A percentile compares a stretch with the other conserved stretches of the same genome.
phyloP scores from a whole-genome alignment of 2,113 vertebrate genomes.

The Ranitomeya imitator region DNA sequence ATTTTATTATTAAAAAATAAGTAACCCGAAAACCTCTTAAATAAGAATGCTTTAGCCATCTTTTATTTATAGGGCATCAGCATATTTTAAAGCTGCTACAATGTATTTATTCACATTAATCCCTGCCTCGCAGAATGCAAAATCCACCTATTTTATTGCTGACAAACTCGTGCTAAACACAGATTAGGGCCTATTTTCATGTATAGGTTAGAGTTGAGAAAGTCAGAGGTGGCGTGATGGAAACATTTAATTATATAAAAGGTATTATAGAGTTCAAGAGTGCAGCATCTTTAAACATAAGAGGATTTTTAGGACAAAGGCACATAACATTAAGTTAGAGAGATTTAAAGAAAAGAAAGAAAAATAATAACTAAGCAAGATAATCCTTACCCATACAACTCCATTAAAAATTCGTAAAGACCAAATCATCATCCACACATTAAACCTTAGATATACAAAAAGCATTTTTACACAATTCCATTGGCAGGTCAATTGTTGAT shows the following conservation, averaged over 20 bases:
- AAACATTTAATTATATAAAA: not conserved
- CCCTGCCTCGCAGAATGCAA: not conserved
- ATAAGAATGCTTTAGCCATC: not conserved
- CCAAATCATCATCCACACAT: not conserved
- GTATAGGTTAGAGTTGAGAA: not conserved
- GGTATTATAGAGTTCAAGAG: not conserved
- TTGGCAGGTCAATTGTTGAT: not conserved
- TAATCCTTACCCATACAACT: not conserved
- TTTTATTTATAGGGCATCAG: not conserved
- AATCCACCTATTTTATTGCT: not conserved
- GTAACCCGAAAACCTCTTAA: not conserved
- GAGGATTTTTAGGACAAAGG: not conserved
- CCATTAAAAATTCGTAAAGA: not conserved
- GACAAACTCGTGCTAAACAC: not conserved
- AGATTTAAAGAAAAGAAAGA: not conserved
- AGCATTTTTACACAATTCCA: not conserved
- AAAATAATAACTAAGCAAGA: constrained; percentile 14
- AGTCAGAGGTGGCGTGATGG: not conserved
- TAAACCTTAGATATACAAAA: not conserved
- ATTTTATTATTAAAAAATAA: not conserved
- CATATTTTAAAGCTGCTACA: not conserved
- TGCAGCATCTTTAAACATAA: constrained; percentile 6
- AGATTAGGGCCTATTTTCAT: not conserved
- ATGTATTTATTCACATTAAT: not conserved
- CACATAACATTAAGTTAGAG: not conserved